A percentile compares a stretch with the other conserved stretches of the same genome.
Conservation (phyloP, 2,797 vertebrate species). For the Capromys pilorides region DNA sequence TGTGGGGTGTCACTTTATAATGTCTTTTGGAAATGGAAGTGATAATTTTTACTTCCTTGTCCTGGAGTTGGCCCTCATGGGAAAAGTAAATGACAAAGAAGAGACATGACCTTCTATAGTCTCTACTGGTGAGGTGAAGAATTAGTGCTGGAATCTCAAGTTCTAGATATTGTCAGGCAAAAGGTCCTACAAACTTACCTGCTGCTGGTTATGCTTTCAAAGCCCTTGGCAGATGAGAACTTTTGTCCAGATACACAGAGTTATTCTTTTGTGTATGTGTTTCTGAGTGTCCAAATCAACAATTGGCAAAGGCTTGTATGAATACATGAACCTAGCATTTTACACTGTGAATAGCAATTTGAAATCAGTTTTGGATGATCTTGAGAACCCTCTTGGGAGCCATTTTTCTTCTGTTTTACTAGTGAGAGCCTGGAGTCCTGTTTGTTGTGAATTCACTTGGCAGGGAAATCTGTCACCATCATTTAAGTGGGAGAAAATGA, state of each 20-base stretch:
- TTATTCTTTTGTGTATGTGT: background rate
- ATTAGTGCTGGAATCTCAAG: background rate
- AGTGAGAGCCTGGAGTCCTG: background rate
- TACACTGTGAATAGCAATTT: background rate
- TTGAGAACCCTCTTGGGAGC: background rate
- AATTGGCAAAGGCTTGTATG: background rate
- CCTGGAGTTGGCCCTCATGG: background rate
- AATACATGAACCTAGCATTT: conserved; percentile 3
- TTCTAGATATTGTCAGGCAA: background rate
- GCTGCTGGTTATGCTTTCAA: background rate
- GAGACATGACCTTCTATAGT: fast-evolving
- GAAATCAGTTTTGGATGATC: background rate
- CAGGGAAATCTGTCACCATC: conserved; percentile 36
- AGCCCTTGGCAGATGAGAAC: background rate
- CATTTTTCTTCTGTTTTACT: background rate
- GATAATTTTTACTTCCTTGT: background rate
- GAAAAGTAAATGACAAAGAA: background rate
- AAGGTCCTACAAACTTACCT: background rate
- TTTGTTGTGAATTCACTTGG: background rate
- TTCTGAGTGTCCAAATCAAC: background rate
- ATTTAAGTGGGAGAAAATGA: background rate
- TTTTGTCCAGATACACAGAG: background rate
- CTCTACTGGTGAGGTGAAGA: background rate
- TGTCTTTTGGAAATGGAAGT: background rate
- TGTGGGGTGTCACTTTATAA: background rate